Evolutionary conservation across 2,113 vertebrate species (phyloP).

Genomic region (Microcebus griseorufus): DNA sequence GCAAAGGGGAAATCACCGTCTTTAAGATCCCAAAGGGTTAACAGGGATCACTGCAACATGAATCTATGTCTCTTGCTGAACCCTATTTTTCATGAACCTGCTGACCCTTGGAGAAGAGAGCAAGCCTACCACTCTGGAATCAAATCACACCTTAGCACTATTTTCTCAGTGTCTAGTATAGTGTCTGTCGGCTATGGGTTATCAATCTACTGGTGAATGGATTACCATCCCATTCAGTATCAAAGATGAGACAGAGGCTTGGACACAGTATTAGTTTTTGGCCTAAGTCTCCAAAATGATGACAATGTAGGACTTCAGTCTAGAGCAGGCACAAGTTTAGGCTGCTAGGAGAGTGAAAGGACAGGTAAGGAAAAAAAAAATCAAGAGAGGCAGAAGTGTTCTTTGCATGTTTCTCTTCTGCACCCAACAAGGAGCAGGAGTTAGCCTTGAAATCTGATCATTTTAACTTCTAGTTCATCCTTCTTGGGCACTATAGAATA

Average conservation of each 20-base stretch:
- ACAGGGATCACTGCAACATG: background rate
- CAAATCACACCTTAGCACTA: background rate
- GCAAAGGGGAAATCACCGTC: background rate
- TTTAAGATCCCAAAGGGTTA: background rate
- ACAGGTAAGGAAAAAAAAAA: background rate
- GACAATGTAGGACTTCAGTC: background rate
- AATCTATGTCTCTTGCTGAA: background rate
- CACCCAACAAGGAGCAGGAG: background rate
- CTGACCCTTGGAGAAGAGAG: background rate
- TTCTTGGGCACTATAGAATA: background rate
- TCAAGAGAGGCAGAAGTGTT: fast-evolving
- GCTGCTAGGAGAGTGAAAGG: background rate
- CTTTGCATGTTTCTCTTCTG: background rate
- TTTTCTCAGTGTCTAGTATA: background rate
- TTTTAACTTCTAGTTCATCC: background rate
- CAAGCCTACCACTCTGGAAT: background rate
- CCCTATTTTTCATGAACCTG: background rate
- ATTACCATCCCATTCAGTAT: background rate
- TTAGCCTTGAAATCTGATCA: background rate
- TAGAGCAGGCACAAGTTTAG: background rate
- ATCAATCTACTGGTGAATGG: background rate
- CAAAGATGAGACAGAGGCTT: background rate
- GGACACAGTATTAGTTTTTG: background rate
- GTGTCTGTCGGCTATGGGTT: background rate
- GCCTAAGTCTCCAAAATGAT: background rate